Conservation (phyloP, 1,140 invertebrate species). For the Diprion similis region DNA sequence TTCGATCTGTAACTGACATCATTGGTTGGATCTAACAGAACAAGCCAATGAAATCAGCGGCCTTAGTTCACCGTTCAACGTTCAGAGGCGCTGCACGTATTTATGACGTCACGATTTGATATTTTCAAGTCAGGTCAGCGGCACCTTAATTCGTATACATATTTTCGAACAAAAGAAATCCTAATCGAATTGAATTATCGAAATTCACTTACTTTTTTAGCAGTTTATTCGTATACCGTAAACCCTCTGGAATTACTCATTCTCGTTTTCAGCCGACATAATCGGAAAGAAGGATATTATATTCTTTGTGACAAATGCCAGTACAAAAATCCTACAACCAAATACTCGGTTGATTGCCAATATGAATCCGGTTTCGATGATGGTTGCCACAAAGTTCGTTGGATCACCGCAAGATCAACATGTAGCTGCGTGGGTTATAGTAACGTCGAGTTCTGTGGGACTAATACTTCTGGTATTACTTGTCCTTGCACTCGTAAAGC, state of each 20-base stretch:
- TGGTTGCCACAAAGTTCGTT: constrained; percentile 49
- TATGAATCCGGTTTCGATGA: constrained; percentile 25
- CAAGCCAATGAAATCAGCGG: too few species aligned
- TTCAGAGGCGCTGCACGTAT: too few species aligned
- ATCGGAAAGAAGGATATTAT: constrained; percentile 45
- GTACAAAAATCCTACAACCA: constrained; percentile 36
- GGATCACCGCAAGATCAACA: constrained; percentile 33
- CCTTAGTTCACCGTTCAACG: too few species aligned
- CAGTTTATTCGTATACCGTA: too few species aligned
- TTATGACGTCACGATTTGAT: too few species aligned
- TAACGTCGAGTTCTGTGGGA: constrained; percentile 49
- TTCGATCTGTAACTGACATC: too few species aligned
- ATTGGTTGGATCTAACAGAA: too few species aligned
- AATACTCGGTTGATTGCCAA: constrained; percentile 23
- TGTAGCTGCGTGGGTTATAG: constrained; percentile 52
- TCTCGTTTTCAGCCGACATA: constrained; percentile 34
- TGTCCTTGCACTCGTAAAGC: constrained; percentile 45
- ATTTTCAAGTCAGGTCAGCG: too few species aligned
- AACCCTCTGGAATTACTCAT: not conserved
- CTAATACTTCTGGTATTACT: constrained; percentile 47
- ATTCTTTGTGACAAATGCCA: constrained; percentile 44
- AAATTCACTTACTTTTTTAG: too few species aligned
- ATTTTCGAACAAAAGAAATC: too few species aligned
- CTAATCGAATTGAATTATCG: too few species aligned
- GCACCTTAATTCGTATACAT: too few species aligned